Evolutionary conservation across 1,140 invertebrate genomes (phyloP).

Genomic region (Sarcophaga peregrina): DNA sequence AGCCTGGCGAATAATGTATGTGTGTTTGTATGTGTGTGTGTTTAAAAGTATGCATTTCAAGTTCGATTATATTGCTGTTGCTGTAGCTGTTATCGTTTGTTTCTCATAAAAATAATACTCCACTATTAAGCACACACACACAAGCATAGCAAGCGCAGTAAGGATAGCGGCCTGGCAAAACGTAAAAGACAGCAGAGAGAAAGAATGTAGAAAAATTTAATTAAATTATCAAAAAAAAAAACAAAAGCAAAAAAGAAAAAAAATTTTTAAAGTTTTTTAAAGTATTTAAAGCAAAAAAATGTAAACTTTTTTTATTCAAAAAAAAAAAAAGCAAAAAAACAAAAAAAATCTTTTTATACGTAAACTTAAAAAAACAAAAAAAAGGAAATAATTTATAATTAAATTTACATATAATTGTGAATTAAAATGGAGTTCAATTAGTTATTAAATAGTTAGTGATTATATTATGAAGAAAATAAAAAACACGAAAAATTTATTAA

Average conservation of each 20-base stretch:
- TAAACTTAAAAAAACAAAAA: neutral
- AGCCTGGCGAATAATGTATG: neutral
- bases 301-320: neutral
- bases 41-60: neutral
- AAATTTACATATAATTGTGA: neutral
- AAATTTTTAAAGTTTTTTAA: neutral
- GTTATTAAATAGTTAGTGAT: neutral
- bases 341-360: neutral
- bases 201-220: neutral
- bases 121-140: neutral
- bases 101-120: neutral
- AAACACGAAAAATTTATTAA: no score
- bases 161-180: slow-evolving; percentile 27
- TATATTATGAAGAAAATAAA: neutral
- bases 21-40: neutral
- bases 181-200: neutral
- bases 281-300: neutral
- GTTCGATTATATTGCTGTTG: neutral
- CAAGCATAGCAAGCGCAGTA: slow-evolving; percentile 10
- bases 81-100: neutral
- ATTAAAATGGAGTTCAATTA: neutral
- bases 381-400: no score
- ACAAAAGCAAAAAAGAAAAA: neutral
- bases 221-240: neutral
- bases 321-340: neutral